Evolutionary conservation across 2,888 invertebrate species (phyloP).

Genomic region (Onchidella celtica): DNA sequence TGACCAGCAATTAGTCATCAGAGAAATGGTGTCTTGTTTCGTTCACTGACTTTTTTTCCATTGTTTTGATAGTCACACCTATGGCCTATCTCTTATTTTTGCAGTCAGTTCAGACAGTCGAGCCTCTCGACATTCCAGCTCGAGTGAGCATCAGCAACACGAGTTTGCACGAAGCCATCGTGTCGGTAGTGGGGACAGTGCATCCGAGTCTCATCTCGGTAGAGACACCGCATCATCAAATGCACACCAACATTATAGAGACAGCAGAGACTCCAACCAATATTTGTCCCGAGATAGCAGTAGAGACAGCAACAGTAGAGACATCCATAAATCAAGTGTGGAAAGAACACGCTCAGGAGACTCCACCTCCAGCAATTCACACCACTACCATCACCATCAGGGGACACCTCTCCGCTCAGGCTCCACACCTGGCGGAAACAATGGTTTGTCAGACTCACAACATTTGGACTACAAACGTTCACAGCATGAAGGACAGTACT

Average conservation of each 20-base stretch:
- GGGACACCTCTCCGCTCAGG: slow-evolving; percentile 25
- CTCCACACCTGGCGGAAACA: slow-evolving; percentile 45
- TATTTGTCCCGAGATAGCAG: slow-evolving; percentile 28
- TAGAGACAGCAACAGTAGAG: slow-evolving; percentile 8
- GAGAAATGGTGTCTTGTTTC: too few relatives aligned
- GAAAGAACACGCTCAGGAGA: slow-evolving; percentile 36
- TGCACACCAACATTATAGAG: slow-evolving; percentile 37
- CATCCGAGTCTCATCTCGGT: slow-evolving; percentile 32
- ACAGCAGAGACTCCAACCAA: slow-evolving; percentile 28
- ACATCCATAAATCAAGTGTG: slow-evolving; percentile 8
- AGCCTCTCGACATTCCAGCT: slow-evolving; percentile 49
- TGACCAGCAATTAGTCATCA: too few relatives aligned
- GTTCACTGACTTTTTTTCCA: too few relatives aligned
- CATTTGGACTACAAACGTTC: slow-evolving; percentile 42
- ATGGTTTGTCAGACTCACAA: slow-evolving; percentile 39
- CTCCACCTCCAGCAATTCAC: slow-evolving; percentile 26
- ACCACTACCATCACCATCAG: slow-evolving; percentile 38
- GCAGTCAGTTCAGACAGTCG: slow-evolving; percentile 47
- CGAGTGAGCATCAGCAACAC: slow-evolving; percentile 43
- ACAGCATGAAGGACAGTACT: slow-evolving; percentile 38
- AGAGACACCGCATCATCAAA: slow-evolving; percentile 25
- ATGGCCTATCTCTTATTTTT: too few relatives aligned
- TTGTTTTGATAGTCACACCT: too few relatives aligned
- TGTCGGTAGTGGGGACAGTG: slow-evolving; percentile 34
- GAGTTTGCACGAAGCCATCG: slow-evolving; percentile 35